Conservation (phyloP, 2,888 invertebrate genomes). For the Drosophila koepferae region DNA sequence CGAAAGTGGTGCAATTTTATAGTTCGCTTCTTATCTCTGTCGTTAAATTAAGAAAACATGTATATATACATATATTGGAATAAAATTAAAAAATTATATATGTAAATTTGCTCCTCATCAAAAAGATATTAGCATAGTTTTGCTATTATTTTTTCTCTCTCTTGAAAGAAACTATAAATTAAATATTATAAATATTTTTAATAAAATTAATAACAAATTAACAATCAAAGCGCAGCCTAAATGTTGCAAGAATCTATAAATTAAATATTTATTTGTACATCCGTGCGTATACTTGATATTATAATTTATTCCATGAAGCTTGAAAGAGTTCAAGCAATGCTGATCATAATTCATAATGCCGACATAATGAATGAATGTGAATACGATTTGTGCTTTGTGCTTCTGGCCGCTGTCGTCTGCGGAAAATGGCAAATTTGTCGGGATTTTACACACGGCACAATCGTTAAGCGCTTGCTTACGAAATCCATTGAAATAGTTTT, state of each 20-base stretch:
- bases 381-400: not conserved
- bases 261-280: not conserved
- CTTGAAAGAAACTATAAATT: too few species aligned
- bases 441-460: conserved; percentile 6
- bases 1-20: not conserved
- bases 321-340: not conserved
- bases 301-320: not conserved
- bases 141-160: not conserved
- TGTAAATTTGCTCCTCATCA: not conserved
- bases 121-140: not conserved
- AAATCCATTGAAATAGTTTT: conserved; percentile 51
- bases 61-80: not conserved
- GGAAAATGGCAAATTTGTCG: conserved; percentile 12
- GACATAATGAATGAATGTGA: conserved; percentile 2
- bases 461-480: conserved; percentile 10
- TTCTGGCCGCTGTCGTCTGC: not conserved
- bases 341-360: not conserved
- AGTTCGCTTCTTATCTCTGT: not conserved
- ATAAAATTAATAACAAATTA: not conserved
- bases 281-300: conserved; percentile 6
- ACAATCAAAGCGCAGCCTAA: not conserved
- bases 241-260: not conserved
- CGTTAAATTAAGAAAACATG: too few species aligned
- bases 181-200: too few species aligned
- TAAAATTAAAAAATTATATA: not conserved